Evolutionary conservation across 2,797 vertebrate species (phyloP).

Genomic region (Salarias fasciatus): DNA sequence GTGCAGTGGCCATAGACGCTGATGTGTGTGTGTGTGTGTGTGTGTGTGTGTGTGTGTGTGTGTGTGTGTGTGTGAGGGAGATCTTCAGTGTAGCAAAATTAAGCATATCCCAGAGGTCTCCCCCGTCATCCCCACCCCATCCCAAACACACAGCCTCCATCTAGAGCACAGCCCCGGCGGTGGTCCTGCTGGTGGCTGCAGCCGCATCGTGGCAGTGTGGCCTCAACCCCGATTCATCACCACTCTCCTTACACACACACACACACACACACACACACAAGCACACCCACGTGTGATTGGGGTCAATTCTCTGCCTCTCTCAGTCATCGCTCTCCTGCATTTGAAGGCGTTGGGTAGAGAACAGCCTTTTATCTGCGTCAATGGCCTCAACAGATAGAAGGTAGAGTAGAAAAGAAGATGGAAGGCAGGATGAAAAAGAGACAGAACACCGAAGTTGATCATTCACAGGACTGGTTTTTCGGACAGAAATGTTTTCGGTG

Average conservation of each 20-base stretch:
- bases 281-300: conserved; percentile 71
- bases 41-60: conserved; percentile 46
- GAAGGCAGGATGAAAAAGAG: not conserved
- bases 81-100: conserved; percentile 58
- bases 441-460: no score
- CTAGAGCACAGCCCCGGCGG: conserved; percentile 41
- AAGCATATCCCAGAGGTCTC: conserved; percentile 60
- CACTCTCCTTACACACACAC: conserved; percentile 26
- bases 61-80: conserved; percentile 18
- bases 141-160: conserved; percentile 22
- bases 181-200: conserved; percentile 75
- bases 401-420: conserved; percentile 21
- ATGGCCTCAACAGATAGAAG: conserved; percentile 21
- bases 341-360: conserved; percentile 48
- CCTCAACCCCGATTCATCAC: conserved; percentile 72
- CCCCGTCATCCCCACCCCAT: not conserved
- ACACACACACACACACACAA: conserved; percentile 31
- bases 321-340: conserved; percentile 70
- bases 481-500: no score
- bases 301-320: conserved; percentile 66
- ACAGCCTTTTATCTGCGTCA: conserved; percentile 14
- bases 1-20: conserved; percentile 24
- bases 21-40: conserved; percentile 17
- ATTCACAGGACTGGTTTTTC: no score
- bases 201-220: conserved; percentile 57